Evolutionary conservation across 2,113 vertebrate species (phyloP).

Genomic region (Paracyprichromis sp.): DNA sequence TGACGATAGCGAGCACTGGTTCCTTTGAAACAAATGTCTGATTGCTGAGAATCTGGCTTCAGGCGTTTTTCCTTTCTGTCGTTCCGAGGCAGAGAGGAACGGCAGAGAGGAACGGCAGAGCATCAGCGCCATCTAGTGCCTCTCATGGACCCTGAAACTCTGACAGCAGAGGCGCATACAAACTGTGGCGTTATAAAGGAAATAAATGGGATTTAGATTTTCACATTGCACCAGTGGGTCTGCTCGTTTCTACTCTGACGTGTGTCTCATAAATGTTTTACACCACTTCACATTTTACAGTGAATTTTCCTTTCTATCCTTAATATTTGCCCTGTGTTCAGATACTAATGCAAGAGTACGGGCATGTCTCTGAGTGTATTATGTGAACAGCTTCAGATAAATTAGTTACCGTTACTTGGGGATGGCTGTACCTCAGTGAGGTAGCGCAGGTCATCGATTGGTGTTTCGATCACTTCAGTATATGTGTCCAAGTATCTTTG

Average conservation of each 20-base stretch:
- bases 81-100: not conserved
- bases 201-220: not conserved
- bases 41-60: constrained; percentile 18
- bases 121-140: constrained; percentile 43
- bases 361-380: not conserved
- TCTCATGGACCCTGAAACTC: not conserved
- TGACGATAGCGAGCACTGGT: not conserved
- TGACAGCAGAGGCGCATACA: not conserved
- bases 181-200: accelerated
- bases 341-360: not conserved
- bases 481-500: not conserved
- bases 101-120: not conserved
- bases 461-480: not conserved
- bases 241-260: no score
- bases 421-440: not conserved
- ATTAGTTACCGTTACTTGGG: not conserved
- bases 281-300: not conserved
- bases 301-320: not conserved
- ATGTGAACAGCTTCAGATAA: not conserved
- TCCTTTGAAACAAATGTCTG: not conserved
- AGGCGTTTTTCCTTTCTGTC: not conserved
- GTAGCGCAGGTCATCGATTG: not conserved
- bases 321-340: not conserved
- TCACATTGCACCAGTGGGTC: not conserved
- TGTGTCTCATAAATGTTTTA: not conserved